Conservation (phyloP, 2,113 vertebrate genomes). For the Leucopternis melanops region DNA sequence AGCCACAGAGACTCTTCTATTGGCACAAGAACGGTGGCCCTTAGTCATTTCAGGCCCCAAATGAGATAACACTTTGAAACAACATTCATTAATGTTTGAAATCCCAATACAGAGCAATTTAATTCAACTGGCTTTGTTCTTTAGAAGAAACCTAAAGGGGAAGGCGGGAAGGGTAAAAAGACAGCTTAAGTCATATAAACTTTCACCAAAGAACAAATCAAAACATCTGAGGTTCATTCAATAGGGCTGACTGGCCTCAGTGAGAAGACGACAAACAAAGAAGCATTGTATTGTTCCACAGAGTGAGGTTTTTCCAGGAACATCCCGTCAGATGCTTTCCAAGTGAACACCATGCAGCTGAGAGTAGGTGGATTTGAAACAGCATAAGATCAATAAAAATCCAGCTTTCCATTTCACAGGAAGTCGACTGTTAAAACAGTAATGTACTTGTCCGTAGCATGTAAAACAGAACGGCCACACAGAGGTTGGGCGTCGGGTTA, state of each 20-base stretch:
- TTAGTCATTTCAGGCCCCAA: conserved; percentile 15
- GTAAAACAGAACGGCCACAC: conserved; percentile 47
- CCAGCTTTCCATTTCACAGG: conserved; percentile 40
- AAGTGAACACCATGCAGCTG: conserved; percentile 47
- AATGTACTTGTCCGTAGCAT: conserved; percentile 37
- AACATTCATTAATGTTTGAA: conserved; percentile 57
- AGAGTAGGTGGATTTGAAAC: conserved; percentile 53
- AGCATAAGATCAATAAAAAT: conserved; percentile 41
- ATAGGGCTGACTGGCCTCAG: conserved; percentile 19
- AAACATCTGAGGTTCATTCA: conserved; percentile 62
- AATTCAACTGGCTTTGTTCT: conserved; percentile 66
- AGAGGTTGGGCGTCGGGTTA: conserved; percentile 6
- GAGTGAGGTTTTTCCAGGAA: conserved; percentile 53
- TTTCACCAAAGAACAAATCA: conserved; percentile 62
- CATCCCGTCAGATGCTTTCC: conserved; percentile 49
- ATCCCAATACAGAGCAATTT: conserved; percentile 53
- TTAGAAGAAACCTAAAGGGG: conserved; percentile 12
- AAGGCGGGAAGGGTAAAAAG: conserved; percentile 20
- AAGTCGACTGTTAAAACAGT: conserved; percentile 54
- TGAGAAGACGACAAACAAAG: conserved; percentile 62
- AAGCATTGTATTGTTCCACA: neutral
- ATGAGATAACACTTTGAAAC: conserved; percentile 61
- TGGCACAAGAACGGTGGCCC: conserved; percentile 8
- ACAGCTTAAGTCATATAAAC: conserved; percentile 56
- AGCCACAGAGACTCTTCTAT: conserved; percentile 32